Percentiles rank a stretch among this genome's conserved stretches.
Evolutionary conservation across 1,140 invertebrate species (phyloP).

Genomic region (Cotesia vestalis): DNA sequence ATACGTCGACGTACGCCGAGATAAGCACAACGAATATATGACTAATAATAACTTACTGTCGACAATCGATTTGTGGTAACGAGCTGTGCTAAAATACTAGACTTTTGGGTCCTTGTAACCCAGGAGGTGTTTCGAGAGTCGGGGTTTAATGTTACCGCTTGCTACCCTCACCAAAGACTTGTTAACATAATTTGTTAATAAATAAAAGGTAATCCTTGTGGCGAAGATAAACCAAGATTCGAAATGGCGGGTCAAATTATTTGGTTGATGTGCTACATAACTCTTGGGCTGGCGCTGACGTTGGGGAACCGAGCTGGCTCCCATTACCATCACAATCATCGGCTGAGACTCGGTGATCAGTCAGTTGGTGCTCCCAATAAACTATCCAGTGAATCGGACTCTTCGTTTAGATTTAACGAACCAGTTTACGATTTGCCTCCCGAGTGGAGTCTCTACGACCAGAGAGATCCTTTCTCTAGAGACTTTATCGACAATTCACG

Average conservation of each 20-base stretch:
- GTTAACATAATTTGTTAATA: no score
- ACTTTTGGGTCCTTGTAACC: no score
- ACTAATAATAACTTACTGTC: constrained; percentile 1
- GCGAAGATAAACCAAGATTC: not conserved
- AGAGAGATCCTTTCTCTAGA: not conserved
- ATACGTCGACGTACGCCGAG: constrained; percentile 8
- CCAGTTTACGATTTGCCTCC: constrained; percentile 30
- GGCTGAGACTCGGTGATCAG: not conserved
- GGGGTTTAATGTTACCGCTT: not conserved
- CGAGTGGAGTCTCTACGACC: constrained; percentile 20
- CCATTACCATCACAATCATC: constrained; percentile 29
- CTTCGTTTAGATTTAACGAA: constrained; percentile 18
- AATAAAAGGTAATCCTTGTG: no score
- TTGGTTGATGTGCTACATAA: constrained; percentile 40
- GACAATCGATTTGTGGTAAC: constrained; percentile 11
- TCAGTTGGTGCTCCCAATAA: constrained; percentile 7
- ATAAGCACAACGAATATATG: not conserved
- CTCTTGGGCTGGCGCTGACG: constrained; percentile 40
- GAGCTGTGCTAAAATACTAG: no score
- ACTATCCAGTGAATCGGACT: constrained; percentile 13
- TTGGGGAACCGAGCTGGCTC: constrained; percentile 38
- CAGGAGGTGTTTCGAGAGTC: no score
- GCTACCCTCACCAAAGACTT: no score
- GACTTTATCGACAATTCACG: not conserved
- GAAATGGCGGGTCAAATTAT: constrained; percentile 42